Conservation (phyloP, 2,113 vertebrate species). For the Semnornis frantzii region DNA sequence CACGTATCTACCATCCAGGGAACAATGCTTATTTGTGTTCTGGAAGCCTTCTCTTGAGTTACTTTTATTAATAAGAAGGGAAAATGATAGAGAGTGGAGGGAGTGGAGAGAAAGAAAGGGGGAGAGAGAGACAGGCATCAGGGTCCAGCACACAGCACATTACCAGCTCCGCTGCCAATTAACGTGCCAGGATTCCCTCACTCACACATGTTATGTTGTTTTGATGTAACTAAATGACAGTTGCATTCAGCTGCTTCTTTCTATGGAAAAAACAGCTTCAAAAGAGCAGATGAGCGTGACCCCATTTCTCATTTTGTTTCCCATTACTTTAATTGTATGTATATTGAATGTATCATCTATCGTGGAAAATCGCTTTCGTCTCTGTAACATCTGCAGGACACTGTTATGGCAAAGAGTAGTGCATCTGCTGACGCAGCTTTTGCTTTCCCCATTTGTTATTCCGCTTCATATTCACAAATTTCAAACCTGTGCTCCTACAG, state of each 20-base stretch:
- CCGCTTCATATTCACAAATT: background rate
- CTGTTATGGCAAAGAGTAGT: slow-evolving; percentile 5
- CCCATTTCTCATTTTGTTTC: slow-evolving; percentile 60
- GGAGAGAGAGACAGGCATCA: background rate
- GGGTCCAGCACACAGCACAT: slow-evolving; percentile 40
- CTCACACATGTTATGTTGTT: slow-evolving; percentile 58
- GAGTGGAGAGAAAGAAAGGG: background rate
- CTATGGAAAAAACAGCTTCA: slow-evolving; percentile 64
- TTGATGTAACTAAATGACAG: slow-evolving; percentile 44
- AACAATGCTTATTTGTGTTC: slow-evolving; percentile 16
- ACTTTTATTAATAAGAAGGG: slow-evolving; percentile 14
- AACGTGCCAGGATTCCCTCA: slow-evolving; percentile 48
- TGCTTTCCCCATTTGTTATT: background rate
- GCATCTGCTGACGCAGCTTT: slow-evolving; percentile 8
- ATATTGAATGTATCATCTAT: slow-evolving; percentile 39
- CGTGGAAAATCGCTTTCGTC: slow-evolving; percentile 54
- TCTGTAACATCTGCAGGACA: slow-evolving; percentile 63
- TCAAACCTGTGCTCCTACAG: background rate
- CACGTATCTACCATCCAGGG: background rate
- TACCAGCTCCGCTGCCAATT: slow-evolving; percentile 49
- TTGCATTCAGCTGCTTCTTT: slow-evolving; percentile 69
- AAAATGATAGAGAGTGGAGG: background rate
- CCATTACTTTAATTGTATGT: slow-evolving; percentile 60
- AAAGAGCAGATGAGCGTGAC: slow-evolving; percentile 51
- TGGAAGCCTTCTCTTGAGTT: background rate